A percentile compares a stretch with the other conserved stretches of the same genome.
Conservation (phyloP, 2,797 vertebrate genomes). For the Chaetodon trifasciatus region DNA sequence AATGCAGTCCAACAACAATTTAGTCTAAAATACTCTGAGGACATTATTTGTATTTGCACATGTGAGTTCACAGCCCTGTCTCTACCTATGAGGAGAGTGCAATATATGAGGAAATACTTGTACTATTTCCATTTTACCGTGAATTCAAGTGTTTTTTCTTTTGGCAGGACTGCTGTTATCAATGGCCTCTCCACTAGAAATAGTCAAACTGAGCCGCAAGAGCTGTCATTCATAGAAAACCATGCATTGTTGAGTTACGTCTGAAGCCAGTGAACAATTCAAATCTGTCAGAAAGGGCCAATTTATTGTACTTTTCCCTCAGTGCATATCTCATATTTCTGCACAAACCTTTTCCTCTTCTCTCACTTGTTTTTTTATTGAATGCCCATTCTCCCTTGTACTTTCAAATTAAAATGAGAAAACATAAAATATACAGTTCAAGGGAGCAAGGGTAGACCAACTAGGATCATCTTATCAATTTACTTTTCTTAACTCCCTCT, state of each 20-base stretch:
- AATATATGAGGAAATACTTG: neutral
- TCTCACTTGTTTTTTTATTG: neutral
- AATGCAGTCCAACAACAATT: conserved; percentile 18
- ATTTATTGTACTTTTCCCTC: neutral
- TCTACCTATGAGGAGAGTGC: neutral
- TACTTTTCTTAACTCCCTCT: neutral
- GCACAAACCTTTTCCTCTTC: neutral
- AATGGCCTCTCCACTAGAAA: conserved; percentile 23
- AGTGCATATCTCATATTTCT: neutral
- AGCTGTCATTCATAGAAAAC: conserved; percentile 32
- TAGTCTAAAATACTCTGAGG: conserved; percentile 11
- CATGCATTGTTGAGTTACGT: conserved; percentile 3
- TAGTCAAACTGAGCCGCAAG: conserved; percentile 6
- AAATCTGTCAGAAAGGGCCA: neutral
- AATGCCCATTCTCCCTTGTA: neutral
- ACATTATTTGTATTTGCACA: conserved; percentile 11
- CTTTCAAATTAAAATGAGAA: neutral
- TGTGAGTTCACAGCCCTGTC: neutral
- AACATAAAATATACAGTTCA: neutral
- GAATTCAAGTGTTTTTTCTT: neutral
- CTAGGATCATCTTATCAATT: conserved; percentile 1
- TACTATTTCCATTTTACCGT: conserved; percentile 1
- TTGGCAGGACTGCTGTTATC: conserved; percentile 20
- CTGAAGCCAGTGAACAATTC: conserved; percentile 23
- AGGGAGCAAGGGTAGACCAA: neutral